A percentile compares a stretch with the other conserved stretches of the same genome.
These are phyloP conservation scores for Gobio gobio DNA, from an alignment of 2,113 vertebrate species.

Conservation along the genomic window DNA sequence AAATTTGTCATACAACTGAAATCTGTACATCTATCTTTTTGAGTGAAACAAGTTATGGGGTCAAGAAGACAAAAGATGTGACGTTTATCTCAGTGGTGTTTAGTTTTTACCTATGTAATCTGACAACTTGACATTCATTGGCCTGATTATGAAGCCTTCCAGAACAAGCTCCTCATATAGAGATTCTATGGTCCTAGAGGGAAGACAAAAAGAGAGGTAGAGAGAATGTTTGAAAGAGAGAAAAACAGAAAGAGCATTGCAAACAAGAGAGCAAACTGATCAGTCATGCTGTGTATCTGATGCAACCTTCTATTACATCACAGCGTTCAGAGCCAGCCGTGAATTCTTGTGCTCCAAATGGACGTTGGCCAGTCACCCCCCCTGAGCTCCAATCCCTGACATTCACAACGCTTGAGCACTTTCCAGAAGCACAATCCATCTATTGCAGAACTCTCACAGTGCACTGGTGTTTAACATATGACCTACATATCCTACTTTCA, in stretches of 20 bases:
- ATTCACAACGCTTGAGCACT: not conserved
- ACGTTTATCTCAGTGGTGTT: not conserved
- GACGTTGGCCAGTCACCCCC: not conserved
- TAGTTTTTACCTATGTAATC: constrained; percentile 79
- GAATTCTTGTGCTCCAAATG: constrained; percentile 8
- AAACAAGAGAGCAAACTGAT: not conserved
- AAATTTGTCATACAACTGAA: not conserved
- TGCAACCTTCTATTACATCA: constrained; percentile 21
- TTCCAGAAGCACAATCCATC: not conserved
- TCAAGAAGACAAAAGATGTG: not conserved
- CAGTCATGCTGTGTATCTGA: constrained; percentile 32
- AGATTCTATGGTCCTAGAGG: constrained; percentile 80
- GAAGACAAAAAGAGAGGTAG: not conserved
- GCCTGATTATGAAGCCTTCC: constrained; percentile 77
- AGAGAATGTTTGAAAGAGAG: constrained; percentile 20
- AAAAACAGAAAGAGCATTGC: constrained; percentile 2
- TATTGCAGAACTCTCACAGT: not conserved
- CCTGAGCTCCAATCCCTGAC: constrained; percentile 7
- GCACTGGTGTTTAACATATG: not conserved
- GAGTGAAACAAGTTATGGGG: too few relatives aligned
- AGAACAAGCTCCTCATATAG: constrained; percentile 82
- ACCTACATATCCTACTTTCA: not conserved
- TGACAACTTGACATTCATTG: constrained; percentile 75
- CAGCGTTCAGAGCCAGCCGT: not conserved
- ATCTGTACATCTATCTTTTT: not conserved